phyloP scores from a whole-genome alignment of 1,140 invertebrate genomes.

The Drosophila athabasca region DNA sequence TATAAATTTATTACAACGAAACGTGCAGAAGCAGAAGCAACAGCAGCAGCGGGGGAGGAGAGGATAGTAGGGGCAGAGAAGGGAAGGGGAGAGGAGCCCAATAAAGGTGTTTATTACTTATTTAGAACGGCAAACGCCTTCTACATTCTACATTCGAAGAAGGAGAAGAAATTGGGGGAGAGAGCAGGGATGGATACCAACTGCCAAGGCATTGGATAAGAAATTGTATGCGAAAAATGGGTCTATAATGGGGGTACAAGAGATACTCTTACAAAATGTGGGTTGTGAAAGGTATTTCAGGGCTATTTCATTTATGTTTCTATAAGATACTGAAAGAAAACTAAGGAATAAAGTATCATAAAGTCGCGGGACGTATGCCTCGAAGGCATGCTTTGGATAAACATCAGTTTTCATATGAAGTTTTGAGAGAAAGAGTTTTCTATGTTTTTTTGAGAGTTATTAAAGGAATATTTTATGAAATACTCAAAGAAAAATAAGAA shows the following conservation, averaged over 20 bases:
- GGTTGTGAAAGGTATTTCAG: neutral
- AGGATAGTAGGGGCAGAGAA: too few relatives aligned
- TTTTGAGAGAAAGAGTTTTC: too few relatives aligned
- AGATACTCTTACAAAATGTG: constrained; percentile 1
- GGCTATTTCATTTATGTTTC: too few relatives aligned
- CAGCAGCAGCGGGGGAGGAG: neutral
- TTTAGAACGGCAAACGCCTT: constrained; percentile 53
- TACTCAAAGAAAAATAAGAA: too few relatives aligned
- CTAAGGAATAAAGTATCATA: neutral
- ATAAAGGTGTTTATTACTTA: constrained; percentile 76
- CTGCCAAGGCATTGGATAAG: constrained; percentile 11
- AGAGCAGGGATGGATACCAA: too few relatives aligned
- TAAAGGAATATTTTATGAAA: too few relatives aligned
- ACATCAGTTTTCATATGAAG: too few relatives aligned
- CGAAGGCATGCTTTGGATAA: too few relatives aligned
- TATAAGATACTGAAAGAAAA: neutral
- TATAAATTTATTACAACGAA: constrained; percentile 70
- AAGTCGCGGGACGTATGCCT: too few relatives aligned
- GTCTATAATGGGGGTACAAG: neutral
- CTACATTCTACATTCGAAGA: constrained; percentile 3
- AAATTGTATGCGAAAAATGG: neutral
- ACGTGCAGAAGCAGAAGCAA: constrained; percentile 34
- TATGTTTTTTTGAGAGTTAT: too few relatives aligned
- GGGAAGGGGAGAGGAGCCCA: constrained; percentile 4
- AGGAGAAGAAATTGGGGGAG: too few relatives aligned